Evolutionary conservation across 1,140 invertebrate species (phyloP).

Genomic region (Drosophila lini): DNA sequence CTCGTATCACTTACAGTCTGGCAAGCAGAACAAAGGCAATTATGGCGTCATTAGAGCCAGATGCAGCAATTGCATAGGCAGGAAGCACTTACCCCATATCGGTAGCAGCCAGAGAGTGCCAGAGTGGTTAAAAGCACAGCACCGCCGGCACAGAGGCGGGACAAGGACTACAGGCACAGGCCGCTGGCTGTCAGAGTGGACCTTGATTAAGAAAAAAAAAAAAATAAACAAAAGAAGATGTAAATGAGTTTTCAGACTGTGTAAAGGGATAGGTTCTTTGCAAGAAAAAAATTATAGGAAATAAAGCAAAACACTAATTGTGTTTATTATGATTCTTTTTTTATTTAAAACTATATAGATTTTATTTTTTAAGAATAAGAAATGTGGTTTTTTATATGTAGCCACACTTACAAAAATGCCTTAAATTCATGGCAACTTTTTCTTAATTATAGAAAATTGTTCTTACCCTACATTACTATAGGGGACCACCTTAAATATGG

Average conservation of each 20-base stretch:
- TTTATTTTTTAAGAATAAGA: too few species aligned
- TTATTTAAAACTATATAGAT: too few species aligned
- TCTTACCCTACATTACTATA: too few species aligned
- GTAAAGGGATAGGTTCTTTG: background rate
- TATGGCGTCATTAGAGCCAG: constrained; percentile 68
- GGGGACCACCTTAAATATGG: too few species aligned
- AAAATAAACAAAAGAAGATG: background rate
- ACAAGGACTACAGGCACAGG: constrained; percentile 4
- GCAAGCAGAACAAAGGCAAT: constrained; percentile 67
- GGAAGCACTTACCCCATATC: constrained; percentile 59
- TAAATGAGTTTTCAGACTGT: background rate
- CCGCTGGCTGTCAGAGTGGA: background rate
- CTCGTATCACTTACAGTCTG: constrained; percentile 69
- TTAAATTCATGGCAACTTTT: too few species aligned
- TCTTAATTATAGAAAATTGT: too few species aligned
- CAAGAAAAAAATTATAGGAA: background rate
- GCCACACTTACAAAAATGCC: too few species aligned
- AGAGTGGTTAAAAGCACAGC: constrained; percentile 57
- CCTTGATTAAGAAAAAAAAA: constrained; percentile 4
- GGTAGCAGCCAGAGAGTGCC: constrained; percentile 31
- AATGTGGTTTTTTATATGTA: too few species aligned
- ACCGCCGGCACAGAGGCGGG: background rate
- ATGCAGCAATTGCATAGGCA: constrained; percentile 52
- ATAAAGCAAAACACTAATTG: too few species aligned
- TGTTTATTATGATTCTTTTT: too few species aligned